Evolutionary conservation across 2,888 invertebrate genomes (phyloP).

Genomic region (Stenodera caucasica): DNA sequence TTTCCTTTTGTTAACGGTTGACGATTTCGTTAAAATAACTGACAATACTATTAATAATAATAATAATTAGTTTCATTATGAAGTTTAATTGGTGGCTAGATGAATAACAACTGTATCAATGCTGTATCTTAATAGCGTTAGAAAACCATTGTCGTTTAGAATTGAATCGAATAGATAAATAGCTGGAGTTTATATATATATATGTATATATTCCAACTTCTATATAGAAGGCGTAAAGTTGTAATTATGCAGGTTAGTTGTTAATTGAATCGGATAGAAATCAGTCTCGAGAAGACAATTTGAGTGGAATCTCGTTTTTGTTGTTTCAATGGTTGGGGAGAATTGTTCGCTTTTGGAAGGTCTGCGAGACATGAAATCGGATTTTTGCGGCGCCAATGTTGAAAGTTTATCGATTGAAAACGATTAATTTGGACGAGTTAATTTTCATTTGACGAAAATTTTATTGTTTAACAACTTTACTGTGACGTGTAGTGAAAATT

Average conservation of each 20-base stretch:
- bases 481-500: too few species aligned
- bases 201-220: constrained; percentile 19
- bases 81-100: constrained; percentile 32
- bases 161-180: constrained; percentile 27
- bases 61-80: constrained; percentile 18
- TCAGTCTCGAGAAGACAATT: not conserved
- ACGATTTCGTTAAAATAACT: not conserved
- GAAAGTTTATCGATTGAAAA: too few species aligned
- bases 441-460: too few species aligned
- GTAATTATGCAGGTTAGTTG: constrained; percentile 35
- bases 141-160: constrained; percentile 35
- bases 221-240: constrained; percentile 30
- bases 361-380: too few species aligned
- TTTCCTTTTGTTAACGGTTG: not conserved
- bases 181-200: not conserved
- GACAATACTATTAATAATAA: not conserved
- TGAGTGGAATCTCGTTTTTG: not conserved
- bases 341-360: too few species aligned
- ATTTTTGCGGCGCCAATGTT: too few species aligned
- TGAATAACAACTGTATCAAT: constrained; percentile 34
- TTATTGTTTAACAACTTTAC: too few species aligned
- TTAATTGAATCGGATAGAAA: constrained; percentile 31
- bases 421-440: too few species aligned
- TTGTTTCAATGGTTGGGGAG: too few species aligned
- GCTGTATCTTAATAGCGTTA: constrained; percentile 32